A percentile compares a stretch with the other conserved stretches of the same genome.
Conservation (phyloP, 2,797 vertebrate species). For the Neopelma chrysocephalum region DNA sequence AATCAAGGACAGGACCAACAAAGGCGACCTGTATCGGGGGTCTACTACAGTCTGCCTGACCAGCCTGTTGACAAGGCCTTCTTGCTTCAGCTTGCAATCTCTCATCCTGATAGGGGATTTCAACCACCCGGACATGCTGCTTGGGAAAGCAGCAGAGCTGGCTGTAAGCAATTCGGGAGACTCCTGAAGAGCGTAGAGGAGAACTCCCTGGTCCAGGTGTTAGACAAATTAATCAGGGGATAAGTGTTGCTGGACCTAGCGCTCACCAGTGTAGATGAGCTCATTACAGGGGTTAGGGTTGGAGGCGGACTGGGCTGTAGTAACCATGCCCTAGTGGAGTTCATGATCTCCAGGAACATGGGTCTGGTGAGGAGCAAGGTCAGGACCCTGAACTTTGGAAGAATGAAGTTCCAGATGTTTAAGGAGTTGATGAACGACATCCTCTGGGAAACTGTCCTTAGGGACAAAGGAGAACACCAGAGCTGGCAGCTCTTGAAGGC, state of each 20-base stretch:
- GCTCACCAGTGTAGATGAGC: background rate
- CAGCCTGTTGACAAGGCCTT: background rate
- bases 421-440: background rate
- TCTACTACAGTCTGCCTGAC: background rate
- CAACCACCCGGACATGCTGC: background rate
- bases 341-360: background rate
- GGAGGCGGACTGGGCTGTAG: background rate
- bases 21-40: background rate
- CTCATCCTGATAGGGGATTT: background rate
- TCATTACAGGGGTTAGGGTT: background rate
- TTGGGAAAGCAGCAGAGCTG: background rate
- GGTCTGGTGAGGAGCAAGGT: background rate
- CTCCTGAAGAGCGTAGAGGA: background rate
- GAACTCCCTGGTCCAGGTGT: background rate
- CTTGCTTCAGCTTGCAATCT: background rate
- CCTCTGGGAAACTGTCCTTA: background rate
- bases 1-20: background rate
- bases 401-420: background rate
- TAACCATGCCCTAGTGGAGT: background rate
- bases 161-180: background rate
- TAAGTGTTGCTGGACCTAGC: background rate
- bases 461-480: background rate
- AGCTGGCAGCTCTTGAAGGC: background rate
- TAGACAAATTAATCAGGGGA: background rate
- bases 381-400: background rate